phyloP scores from a whole-genome alignment of 2,888 invertebrate species.

The Drosophila parthenogenetica region DNA sequence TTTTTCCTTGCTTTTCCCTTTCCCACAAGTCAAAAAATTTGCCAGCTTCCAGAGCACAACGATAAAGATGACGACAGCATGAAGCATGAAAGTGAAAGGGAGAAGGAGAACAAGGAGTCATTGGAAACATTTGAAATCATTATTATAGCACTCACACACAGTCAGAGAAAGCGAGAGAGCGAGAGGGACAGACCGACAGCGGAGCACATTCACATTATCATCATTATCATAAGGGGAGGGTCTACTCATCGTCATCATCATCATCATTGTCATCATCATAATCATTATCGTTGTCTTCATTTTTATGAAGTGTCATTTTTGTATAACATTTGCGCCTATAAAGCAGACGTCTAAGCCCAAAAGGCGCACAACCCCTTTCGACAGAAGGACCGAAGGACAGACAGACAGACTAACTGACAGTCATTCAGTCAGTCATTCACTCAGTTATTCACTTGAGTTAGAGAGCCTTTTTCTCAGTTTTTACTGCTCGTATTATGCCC shows the following conservation, averaged over 20 bases:
- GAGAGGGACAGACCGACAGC: slow-evolving; percentile 17
- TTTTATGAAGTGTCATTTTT: slow-evolving; percentile 78
- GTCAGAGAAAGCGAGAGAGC: slow-evolving; percentile 16
- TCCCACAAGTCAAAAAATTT: slow-evolving; percentile 23
- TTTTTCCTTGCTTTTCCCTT: not conserved
- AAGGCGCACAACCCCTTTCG: slow-evolving; percentile 54
- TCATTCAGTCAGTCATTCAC: slow-evolving; percentile 40
- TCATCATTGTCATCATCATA: slow-evolving; percentile 47
- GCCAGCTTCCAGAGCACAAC: slow-evolving; percentile 18
- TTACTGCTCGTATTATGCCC: slow-evolving; percentile 11
- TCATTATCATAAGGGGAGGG: slow-evolving; percentile 20
- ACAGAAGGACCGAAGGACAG: slow-evolving; percentile 9
- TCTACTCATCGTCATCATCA: slow-evolving; percentile 20
- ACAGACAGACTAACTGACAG: slow-evolving; percentile 21
- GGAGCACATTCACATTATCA: slow-evolving; percentile 31
- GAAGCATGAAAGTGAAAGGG: slow-evolving; percentile 6
- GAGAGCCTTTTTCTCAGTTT: not conserved
- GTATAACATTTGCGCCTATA: slow-evolving; percentile 74
- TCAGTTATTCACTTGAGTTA: slow-evolving; percentile 32
- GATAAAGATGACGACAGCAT: slow-evolving; percentile 16
- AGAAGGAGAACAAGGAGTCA: slow-evolving; percentile 22
- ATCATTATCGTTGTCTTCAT: slow-evolving; percentile 72
- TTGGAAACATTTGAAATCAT: slow-evolving; percentile 70
- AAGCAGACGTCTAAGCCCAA: slow-evolving; percentile 61
- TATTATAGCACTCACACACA: slow-evolving; percentile 65